Percentiles rank a stretch among this genome's conserved stretches.
These are phyloP conservation scores for Lynx canadensis DNA, from an alignment of 2,113 vertebrate genomes.

Conservation along the genomic window DNA sequence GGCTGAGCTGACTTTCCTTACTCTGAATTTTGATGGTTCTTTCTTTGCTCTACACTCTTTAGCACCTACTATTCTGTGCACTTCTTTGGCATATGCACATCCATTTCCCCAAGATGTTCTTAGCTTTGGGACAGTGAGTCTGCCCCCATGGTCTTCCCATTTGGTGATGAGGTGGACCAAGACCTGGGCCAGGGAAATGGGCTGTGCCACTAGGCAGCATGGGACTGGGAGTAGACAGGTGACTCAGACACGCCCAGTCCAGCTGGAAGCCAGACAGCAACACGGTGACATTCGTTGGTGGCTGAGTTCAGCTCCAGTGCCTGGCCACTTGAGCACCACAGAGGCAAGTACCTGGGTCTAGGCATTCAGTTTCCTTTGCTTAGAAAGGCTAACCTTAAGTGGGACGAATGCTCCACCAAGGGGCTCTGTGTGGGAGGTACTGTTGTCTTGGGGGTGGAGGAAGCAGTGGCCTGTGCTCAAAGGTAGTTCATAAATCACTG, in stretches of 20 bases:
- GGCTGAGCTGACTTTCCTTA: neutral
- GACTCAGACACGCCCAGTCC: neutral
- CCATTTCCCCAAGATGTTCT: neutral
- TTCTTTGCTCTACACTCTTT: neutral
- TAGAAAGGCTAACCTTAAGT: neutral
- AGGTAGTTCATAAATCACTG: neutral
- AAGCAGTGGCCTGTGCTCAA: neutral
- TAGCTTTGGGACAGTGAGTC: neutral
- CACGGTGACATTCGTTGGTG: neutral
- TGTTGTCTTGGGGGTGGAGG: neutral
- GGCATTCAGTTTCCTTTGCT: neutral
- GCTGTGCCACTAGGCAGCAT: no score
- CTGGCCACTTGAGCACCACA: accelerated
- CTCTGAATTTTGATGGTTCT: neutral
- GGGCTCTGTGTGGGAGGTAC: neutral
- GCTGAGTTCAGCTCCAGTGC: neutral
- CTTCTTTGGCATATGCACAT: neutral
- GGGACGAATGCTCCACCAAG: accelerated
- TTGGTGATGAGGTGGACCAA: neutral
- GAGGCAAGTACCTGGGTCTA: neutral
- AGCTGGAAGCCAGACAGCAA: neutral
- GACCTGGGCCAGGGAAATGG: neutral
- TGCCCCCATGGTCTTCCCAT: neutral
- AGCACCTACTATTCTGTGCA: neutral
- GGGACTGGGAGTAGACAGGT: neutral